phyloP scores from a whole-genome alignment of 2,797 vertebrate species.

The Benthosema pterotum region DNA sequence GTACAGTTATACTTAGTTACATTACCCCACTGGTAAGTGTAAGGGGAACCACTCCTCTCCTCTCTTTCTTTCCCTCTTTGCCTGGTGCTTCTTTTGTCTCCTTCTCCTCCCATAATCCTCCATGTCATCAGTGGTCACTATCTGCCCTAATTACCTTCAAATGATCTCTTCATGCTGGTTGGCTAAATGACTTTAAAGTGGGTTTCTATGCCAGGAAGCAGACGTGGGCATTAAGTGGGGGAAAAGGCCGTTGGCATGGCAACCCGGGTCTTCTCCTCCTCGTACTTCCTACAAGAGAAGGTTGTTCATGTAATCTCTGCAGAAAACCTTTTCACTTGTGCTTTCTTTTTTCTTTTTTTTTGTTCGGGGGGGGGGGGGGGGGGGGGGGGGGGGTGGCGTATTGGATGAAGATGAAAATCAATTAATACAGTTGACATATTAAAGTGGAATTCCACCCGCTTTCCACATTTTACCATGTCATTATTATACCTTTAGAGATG shows the following conservation, averaged over 20 bases:
- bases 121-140: constrained; percentile 55
- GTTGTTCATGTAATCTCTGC: constrained; percentile 55
- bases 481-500: too few species aligned
- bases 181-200: constrained; percentile 71
- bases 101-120: constrained; percentile 13
- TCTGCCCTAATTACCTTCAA: constrained; percentile 67
- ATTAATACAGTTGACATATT: too few species aligned
- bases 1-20: too few species aligned
- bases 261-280: constrained; percentile 61
- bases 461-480: too few species aligned
- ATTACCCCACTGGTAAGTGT: background rate
- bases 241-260: constrained; percentile 79
- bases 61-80: constrained; percentile 5
- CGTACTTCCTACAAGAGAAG: constrained; percentile 41
- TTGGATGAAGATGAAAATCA: too few species aligned
- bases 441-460: too few species aligned
- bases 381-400: too few species aligned
- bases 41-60: background rate
- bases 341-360: too few species aligned
- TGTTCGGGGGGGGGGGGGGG: too few species aligned
- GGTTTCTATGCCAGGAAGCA: constrained; percentile 69
- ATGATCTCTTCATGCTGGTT: constrained; percentile 66
- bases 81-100: constrained; percentile 3
- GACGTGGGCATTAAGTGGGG: constrained; percentile 67
- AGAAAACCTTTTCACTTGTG: constrained; percentile 29